Evolutionary conservation across 2,797 vertebrate species (phyloP).

Genomic region (Esox masquinongy): DNA sequence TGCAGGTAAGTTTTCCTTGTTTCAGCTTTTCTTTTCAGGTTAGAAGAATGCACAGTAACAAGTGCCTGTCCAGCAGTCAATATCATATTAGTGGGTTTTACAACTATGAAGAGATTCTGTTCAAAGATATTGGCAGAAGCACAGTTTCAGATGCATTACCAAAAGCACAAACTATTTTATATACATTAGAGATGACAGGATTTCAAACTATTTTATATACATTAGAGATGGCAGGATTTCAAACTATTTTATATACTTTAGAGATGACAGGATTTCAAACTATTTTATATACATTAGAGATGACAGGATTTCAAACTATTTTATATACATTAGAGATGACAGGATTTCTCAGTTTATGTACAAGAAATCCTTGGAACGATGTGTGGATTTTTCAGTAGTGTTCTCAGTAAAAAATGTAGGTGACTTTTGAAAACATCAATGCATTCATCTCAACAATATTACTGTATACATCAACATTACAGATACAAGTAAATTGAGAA

Average conservation of each 20-base stretch:
- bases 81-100: neutral
- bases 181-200: too few relatives aligned
- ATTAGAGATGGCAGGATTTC: too few relatives aligned
- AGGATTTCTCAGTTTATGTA: too few relatives aligned
- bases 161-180: neutral
- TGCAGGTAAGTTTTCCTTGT: slow-evolving; percentile 64
- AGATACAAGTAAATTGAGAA: too few relatives aligned
- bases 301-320: neutral
- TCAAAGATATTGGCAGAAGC: neutral
- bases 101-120: neutral
- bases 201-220: neutral
- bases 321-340: too few relatives aligned
- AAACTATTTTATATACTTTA: too few relatives aligned
- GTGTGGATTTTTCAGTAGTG: too few relatives aligned
- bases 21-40: neutral
- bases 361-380: too few relatives aligned
- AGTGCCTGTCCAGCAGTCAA: neutral
- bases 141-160: neutral
- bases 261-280: neutral
- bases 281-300: neutral
- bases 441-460: too few relatives aligned
- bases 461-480: too few relatives aligned
- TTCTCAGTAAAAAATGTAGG: too few relatives aligned
- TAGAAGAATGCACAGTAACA: neutral
- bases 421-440: too few relatives aligned